A percentile compares a stretch with the other conserved stretches of the same genome.
Conservation (phyloP, 2,797 vertebrate genomes). For the Xenentodon cancila region DNA sequence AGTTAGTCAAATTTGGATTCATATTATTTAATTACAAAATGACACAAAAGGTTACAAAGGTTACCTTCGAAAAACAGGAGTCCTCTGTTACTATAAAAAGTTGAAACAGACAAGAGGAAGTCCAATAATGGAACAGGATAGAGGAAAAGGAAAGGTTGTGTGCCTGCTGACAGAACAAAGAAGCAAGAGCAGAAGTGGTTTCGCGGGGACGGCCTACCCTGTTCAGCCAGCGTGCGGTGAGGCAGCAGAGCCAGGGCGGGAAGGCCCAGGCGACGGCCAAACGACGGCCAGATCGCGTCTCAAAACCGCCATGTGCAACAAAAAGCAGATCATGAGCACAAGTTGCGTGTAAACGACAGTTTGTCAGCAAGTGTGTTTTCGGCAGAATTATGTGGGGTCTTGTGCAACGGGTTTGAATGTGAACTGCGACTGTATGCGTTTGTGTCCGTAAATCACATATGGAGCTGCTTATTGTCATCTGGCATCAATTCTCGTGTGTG, state of each 20-base stretch:
- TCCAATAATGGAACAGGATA: conserved; percentile 38
- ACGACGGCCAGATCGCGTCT: conserved; percentile 35
- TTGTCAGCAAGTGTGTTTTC: conserved; percentile 43
- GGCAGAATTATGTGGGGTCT: conserved; percentile 32
- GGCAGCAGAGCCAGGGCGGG: conserved; percentile 7
- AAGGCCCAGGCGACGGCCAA: conserved; percentile 20
- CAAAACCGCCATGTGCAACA: conserved; percentile 26
- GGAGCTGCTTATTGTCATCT: conserved; percentile 67
- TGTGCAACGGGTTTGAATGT: conserved; percentile 36
- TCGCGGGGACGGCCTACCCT: conserved; percentile 10
- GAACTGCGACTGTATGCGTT: conserved; percentile 34
- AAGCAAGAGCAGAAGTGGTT: conserved; percentile 38
- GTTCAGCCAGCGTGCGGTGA: conserved; percentile 13
- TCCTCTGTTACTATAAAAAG: conserved; percentile 14
- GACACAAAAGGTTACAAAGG: background rate
- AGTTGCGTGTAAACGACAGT: conserved; percentile 37
- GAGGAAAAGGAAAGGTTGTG: conserved; percentile 32
- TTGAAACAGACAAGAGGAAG: conserved; percentile 28
- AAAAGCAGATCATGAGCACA: conserved; percentile 25
- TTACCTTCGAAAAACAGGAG: background rate
- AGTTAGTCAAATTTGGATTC: background rate
- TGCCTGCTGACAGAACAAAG: conserved; percentile 17
- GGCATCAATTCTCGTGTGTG: conserved; percentile 49
- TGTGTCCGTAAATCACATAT: conserved; percentile 51
- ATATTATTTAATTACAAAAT: background rate